A percentile compares a stretch with the other conserved stretches of the same genome.
Evolutionary conservation across 2,797 vertebrate species (phyloP).

Genomic region (Psittacula derbiana): DNA sequence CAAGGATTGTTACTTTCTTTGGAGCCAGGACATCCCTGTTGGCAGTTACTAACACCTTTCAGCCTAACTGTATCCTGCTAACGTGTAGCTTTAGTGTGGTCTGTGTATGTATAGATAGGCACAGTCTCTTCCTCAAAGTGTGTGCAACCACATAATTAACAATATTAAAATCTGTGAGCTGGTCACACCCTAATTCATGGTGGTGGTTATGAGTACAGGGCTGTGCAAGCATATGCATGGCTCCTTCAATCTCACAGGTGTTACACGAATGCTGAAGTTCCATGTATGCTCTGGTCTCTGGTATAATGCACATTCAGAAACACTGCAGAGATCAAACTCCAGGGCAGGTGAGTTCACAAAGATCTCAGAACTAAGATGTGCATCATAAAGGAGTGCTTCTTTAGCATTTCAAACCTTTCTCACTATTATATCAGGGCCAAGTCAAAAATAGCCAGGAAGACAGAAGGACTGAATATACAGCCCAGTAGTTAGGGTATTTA

Average conservation of each 20-base stretch:
- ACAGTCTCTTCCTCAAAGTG: not conserved
- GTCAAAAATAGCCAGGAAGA: not conserved
- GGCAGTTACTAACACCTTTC: conserved; percentile 8
- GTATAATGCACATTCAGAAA: not conserved
- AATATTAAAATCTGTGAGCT: not conserved
- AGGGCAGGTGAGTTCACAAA: not conserved
- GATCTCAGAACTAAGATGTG: not conserved
- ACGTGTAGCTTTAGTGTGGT: fast-evolving
- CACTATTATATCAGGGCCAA: not conserved
- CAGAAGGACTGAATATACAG: not conserved
- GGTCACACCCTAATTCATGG: not conserved
- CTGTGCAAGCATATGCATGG: not conserved
- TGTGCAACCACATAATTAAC: not conserved
- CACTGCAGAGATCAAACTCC: not conserved
- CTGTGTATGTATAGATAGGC: not conserved
- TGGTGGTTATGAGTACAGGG: not conserved
- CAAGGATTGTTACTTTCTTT: conserved; percentile 15
- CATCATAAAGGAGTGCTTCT: not conserved
- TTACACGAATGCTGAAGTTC: not conserved
- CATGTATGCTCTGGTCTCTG: not conserved
- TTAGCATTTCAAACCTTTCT: not conserved
- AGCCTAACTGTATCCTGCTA: not conserved
- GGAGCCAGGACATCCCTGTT: conserved; percentile 33
- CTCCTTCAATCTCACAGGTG: not conserved
- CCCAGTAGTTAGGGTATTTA: not conserved